Conservation (phyloP, 1,140 invertebrate genomes). For the Atta colombica region DNA sequence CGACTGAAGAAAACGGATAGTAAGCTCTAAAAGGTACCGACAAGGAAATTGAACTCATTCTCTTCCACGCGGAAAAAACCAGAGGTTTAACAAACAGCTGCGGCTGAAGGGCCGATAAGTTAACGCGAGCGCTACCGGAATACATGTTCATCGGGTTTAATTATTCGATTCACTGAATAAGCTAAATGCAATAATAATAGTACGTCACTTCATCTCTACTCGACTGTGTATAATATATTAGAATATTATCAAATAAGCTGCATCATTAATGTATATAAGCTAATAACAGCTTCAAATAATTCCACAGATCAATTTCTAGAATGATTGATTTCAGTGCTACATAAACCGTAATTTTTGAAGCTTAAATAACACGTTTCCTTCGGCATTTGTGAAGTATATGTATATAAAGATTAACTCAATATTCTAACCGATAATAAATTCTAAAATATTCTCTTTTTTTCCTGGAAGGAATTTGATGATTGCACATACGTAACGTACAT, state of each 20-base stretch:
- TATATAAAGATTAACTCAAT: neutral
- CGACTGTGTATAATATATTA: neutral
- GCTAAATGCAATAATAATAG: slow-evolving; percentile 1
- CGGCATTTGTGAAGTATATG: neutral
- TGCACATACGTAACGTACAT: slow-evolving; percentile 26
- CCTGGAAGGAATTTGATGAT: slow-evolving; percentile 33
- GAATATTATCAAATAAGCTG: neutral
- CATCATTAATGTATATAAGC: neutral
- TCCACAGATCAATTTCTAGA: neutral
- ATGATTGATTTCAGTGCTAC: neutral
- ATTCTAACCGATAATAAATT: neutral
- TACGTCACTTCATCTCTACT: neutral
- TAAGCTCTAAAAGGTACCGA: neutral
- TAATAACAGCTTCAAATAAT: neutral
- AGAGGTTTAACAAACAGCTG: slow-evolving; percentile 37
- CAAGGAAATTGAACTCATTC: slow-evolving; percentile 47
- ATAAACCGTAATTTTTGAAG: neutral
- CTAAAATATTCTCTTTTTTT: neutral
- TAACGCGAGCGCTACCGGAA: neutral
- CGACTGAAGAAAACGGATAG: slow-evolving; percentile 26
- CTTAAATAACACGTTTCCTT: neutral
- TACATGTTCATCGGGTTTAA: slow-evolving; percentile 25
- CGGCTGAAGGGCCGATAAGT: slow-evolving; percentile 42
- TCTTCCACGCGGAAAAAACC: slow-evolving; percentile 33
- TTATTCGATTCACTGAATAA: slow-evolving; percentile 22